Conservation (phyloP, 2,797 vertebrate genomes). For the Staurois parvus region DNA sequence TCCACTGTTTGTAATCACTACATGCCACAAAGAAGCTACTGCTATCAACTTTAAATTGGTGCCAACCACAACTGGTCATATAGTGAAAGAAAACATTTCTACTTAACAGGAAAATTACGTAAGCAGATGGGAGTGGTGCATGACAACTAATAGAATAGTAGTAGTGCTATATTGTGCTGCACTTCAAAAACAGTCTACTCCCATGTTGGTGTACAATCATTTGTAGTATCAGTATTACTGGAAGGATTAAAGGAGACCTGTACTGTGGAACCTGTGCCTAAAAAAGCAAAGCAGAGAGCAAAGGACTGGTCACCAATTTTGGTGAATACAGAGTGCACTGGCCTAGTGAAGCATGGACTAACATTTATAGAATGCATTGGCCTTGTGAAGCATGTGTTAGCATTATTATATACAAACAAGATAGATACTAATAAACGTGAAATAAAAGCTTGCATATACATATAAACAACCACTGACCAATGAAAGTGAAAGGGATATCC, state of each 20-base stretch:
- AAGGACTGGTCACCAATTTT: neutral
- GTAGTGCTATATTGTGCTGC: neutral
- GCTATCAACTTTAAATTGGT: neutral
- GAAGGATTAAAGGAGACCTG: neutral
- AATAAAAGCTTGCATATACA: too few species aligned
- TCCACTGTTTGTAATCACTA: neutral
- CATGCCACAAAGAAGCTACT: neutral
- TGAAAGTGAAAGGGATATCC: too few species aligned
- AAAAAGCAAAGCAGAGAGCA: neutral
- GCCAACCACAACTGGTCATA: neutral
- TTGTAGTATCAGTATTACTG: neutral
- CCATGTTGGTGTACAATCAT: neutral
- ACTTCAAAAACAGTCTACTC: neutral
- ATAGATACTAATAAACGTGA: too few species aligned
- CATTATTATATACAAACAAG: too few species aligned
- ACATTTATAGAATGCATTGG: too few species aligned
- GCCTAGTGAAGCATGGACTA: too few species aligned
- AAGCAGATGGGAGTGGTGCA: neutral
- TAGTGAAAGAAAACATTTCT: neutral
- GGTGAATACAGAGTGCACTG: too few species aligned
- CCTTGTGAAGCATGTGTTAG: too few species aligned
- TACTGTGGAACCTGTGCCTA: neutral
- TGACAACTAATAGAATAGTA: neutral
- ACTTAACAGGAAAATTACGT: neutral
- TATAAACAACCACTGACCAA: too few species aligned